phyloP scores from a whole-genome alignment of 2,888 invertebrate genomes.

The Pandemis cinnamomeana region DNA sequence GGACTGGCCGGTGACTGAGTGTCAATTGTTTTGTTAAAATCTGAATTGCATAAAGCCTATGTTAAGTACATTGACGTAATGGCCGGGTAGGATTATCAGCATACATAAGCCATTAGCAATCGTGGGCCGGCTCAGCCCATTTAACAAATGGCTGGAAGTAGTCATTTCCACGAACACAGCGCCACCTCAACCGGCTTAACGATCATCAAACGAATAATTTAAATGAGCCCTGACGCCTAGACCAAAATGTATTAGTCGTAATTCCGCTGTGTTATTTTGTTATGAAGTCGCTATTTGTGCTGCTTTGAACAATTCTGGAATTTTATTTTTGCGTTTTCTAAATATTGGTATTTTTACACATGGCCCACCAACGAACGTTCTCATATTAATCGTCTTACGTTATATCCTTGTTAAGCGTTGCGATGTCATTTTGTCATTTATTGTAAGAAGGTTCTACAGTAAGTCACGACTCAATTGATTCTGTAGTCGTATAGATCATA shows the following conservation, averaged over 20 bases:
- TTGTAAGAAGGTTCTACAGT: no score
- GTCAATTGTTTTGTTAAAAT: slow-evolving; percentile 1
- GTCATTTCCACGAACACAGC: slow-evolving; percentile 36
- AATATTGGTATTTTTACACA: no score
- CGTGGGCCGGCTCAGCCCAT: slow-evolving; percentile 36
- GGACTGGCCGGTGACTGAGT: neutral
- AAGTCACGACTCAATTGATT: no score
- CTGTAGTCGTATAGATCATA: no score
- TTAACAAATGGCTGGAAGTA: slow-evolving; percentile 36
- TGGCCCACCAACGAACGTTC: no score
- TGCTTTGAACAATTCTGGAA: neutral
- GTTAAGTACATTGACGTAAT: slow-evolving; percentile 1
- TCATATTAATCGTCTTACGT: no score
- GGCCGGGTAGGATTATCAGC: slow-evolving; percentile 31
- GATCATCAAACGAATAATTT: slow-evolving; percentile 41
- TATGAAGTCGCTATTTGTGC: neutral
- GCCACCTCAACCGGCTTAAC: slow-evolving; percentile 36
- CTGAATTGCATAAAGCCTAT: slow-evolving; percentile 1
- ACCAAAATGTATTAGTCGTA: slow-evolving; percentile 38
- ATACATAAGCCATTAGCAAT: slow-evolving; percentile 34
- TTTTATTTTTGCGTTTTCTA: no score
- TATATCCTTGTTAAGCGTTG: no score
- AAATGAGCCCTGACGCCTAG: slow-evolving; percentile 38
- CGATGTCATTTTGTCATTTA: no score
- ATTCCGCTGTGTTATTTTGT: slow-evolving; percentile 26